Percentiles rank a stretch among this genome's conserved stretches.
phyloP scores from a whole-genome alignment of 2,113 vertebrate genomes.

The Cariama cristata region DNA sequence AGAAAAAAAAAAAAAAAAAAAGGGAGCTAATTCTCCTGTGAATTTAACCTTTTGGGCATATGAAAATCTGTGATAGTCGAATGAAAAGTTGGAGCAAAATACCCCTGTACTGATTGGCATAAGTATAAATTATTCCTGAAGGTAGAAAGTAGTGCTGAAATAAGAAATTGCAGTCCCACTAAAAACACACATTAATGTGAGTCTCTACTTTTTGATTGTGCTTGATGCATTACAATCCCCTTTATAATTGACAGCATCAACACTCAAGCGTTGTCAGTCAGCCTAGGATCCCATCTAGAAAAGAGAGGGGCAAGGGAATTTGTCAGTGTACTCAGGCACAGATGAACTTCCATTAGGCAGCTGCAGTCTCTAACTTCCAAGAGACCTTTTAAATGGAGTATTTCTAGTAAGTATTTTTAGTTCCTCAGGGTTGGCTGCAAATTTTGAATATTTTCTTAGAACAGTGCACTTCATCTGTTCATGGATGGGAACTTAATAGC shows the following conservation, averaged over 20 bases:
- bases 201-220: not conserved
- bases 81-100: not conserved
- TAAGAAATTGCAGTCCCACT: not conserved
- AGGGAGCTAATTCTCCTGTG: accelerated
- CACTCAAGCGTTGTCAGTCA: not conserved
- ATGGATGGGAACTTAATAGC: not conserved
- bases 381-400: not conserved
- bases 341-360: not conserved
- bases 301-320: not conserved
- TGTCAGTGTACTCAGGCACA: not conserved
- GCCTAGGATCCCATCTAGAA: not conserved
- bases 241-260: not conserved
- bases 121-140: not conserved
- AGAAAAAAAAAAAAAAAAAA: not conserved
- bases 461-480: not conserved
- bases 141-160: not conserved
- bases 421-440: not conserved
- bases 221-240: not conserved
- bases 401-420: not conserved
- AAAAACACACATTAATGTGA: not conserved
- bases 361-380: not conserved
- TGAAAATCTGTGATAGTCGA: not conserved
- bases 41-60: not conserved
- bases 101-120: not conserved
- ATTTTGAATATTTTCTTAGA: not conserved